phyloP scores from a whole-genome alignment of 2,113 vertebrate species.

The western clawed frog (Xenopus tropicalis) region DNA sequence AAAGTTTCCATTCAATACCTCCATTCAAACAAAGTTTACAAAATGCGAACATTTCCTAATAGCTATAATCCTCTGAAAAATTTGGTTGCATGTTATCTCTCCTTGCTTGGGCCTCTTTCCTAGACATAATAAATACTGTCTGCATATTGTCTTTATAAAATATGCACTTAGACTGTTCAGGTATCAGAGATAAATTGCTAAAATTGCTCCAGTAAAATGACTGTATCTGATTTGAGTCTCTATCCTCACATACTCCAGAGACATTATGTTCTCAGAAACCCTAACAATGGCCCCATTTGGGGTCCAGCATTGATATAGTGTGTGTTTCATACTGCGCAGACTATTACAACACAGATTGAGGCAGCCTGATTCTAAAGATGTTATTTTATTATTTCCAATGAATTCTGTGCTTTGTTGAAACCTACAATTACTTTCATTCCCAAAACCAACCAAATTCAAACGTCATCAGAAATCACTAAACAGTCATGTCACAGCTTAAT shows the following conservation, averaged over 20 bases:
- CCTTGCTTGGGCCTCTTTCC: slow-evolving; percentile 28
- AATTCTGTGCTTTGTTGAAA: background rate
- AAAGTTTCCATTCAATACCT: too few relatives aligned
- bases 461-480: too few relatives aligned
- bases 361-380: slow-evolving; percentile 12
- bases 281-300: slow-evolving; percentile 25
- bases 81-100: slow-evolving; percentile 6
- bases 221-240: slow-evolving; percentile 30
- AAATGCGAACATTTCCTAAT: background rate
- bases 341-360: slow-evolving; percentile 6
- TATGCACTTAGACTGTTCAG: slow-evolving; percentile 22
- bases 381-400: slow-evolving; percentile 10
- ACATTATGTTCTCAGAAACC: slow-evolving; percentile 29
- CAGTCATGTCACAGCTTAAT: too few relatives aligned
- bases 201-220: slow-evolving; percentile 34
- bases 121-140: slow-evolving; percentile 24
- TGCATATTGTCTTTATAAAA: slow-evolving; percentile 40
- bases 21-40: background rate
- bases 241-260: slow-evolving; percentile 32
- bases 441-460: too few relatives aligned
- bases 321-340: slow-evolving; percentile 15
- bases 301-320: slow-evolving; percentile 21
- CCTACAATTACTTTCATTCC: too few relatives aligned
- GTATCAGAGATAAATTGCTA: slow-evolving; percentile 36
- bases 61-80: slow-evolving; percentile 13